Conservation (phyloP, 2,113 vertebrate species). For the Hystrix cristata region DNA sequence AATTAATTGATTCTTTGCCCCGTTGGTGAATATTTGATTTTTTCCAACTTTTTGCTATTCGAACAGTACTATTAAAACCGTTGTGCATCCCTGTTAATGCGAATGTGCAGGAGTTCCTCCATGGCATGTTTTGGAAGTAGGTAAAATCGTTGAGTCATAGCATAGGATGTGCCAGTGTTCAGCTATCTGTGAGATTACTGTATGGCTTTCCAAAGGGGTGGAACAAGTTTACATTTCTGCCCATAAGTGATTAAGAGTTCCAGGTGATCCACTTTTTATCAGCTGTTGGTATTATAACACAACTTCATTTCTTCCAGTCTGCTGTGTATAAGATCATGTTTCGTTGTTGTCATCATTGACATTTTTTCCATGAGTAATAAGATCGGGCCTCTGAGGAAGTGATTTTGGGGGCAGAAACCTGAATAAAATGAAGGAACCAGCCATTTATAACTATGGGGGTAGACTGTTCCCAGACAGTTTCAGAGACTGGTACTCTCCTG, state of each 20-base stretch:
- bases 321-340: background rate
- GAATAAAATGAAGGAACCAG: background rate
- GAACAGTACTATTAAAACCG: background rate
- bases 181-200: background rate
- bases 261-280: background rate
- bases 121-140: background rate
- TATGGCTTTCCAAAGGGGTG: constrained; percentile 60
- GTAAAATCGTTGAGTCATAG: background rate
- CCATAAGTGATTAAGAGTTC: background rate
- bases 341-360: background rate
- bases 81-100: background rate
- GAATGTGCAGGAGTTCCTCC: background rate
- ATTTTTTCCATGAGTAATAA: background rate
- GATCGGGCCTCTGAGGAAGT: background rate
- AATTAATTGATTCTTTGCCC: background rate
- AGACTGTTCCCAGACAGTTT: background rate
- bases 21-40: background rate
- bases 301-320: constrained; percentile 23
- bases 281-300: background rate
- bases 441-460: background rate
- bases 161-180: background rate
- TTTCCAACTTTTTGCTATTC: constrained; percentile 40
- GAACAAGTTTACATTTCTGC: constrained; percentile 10
- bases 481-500: background rate
- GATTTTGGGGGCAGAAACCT: background rate